Evolutionary conservation across 1,140 invertebrate species (phyloP), one percentile per base, ranked within the genome.

Genomic region (Mizuhopecten yessoensis): DNA sequence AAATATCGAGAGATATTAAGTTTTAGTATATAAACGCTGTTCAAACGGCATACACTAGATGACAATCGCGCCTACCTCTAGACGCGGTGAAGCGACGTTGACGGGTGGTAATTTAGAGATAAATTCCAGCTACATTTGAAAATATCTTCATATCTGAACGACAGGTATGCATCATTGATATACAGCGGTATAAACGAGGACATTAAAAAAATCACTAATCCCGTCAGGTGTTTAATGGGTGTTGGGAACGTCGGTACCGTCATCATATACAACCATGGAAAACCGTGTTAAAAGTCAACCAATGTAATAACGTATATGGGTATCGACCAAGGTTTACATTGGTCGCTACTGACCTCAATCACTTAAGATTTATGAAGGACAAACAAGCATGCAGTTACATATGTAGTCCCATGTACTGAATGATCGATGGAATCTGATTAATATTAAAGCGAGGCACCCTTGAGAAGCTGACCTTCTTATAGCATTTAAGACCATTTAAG

Each of bases 61-160:
- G n/a, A 75, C 57, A 75, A 75, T 75, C n/a, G 57, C n/a, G 57
- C 23, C n/a, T 7, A 1, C 57, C 23, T 75, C 57, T 29, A n/a
- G 57, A 75, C 23, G 57, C 57, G n/a, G 20, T 75, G 57, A n/a
- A 75, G 57, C 57, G 57, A 75, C 5, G n/a, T 0, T 75, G 29
- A 29, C 57, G 11, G 23, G n/a, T 17, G 1, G 57, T n/a, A 75
- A 75, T 75, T 75, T 75, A 75, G 57, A 11, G n/a, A 7, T 9
- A n/a, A 75, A 75, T 75, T 75, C 57, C 57, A 75, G 57, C 57
- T 75, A 75, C 57, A 75, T 75, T 75, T 75, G 57, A 75, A 75
- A 75, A 75, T 75, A 75, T n/a, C 57, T 29, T 75, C 57, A n/a
- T 75, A 75, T 75, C 57, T 75, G 1, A 75, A 75, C 57, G n/a